phyloP scores from a whole-genome alignment of 1,140 invertebrate species.

The Zaprionus africanus region DNA sequence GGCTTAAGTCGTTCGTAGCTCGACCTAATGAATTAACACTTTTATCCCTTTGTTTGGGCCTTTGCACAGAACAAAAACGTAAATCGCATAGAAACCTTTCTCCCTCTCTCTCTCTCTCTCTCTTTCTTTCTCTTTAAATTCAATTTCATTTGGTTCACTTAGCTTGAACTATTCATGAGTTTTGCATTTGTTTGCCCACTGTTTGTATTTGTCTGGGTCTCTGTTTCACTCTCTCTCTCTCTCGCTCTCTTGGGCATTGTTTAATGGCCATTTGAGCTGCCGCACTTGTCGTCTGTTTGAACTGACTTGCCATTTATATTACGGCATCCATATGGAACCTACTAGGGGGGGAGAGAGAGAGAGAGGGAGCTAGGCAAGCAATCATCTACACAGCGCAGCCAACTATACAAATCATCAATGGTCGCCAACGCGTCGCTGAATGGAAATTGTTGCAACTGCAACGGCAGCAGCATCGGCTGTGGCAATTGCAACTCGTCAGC shows the following conservation, averaged over 20 bases:
- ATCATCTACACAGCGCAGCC: slow-evolving; percentile 31
- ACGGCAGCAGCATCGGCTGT: slow-evolving; percentile 1
- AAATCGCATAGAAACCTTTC: not conserved
- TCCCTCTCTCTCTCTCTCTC: not conserved
- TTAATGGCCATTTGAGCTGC: slow-evolving; percentile 30
- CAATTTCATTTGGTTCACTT: slow-evolving; percentile 1
- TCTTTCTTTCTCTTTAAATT: not conserved
- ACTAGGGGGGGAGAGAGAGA: not conserved
- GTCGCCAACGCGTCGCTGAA: slow-evolving; percentile 35
- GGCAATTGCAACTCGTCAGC: slow-evolving; percentile 43
- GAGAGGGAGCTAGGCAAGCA: slow-evolving; percentile 23
- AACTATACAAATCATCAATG: slow-evolving; percentile 57
- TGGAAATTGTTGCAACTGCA: slow-evolving; percentile 44
- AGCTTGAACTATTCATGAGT: not conserved
- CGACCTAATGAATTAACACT: slow-evolving; percentile 4
- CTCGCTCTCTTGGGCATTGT: slow-evolving; percentile 9
- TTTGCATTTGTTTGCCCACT: slow-evolving; percentile 4
- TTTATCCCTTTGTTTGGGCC: not conserved
- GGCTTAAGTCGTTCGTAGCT: not conserved
- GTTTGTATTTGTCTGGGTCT: not conserved
- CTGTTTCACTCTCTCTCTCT: not conserved
- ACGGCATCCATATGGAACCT: slow-evolving; percentile 40
- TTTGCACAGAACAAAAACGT: not conserved
- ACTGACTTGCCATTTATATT: slow-evolving; percentile 30
- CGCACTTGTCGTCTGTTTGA: slow-evolving; percentile 34